These are phyloP conservation scores for Loripinus fragilis DNA, from an alignment of 2,888 invertebrate species.

Conservation along the genomic window DNA sequence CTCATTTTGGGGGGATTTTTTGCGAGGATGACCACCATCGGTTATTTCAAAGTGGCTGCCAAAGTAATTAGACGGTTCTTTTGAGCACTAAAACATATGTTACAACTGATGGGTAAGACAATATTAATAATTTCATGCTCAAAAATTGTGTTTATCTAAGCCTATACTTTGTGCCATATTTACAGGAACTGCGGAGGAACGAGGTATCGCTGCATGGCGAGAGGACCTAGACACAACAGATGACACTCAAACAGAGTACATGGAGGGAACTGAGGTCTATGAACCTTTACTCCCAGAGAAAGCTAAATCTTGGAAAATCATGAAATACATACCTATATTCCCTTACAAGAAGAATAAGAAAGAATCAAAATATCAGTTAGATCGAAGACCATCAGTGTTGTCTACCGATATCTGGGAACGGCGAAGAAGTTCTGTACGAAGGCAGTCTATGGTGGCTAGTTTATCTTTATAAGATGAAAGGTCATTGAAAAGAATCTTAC, in stretches of 20 bases:
- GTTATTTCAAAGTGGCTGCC: no score
- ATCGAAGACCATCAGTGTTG: neutral
- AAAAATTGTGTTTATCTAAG: no score
- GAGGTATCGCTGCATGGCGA: slow-evolving; percentile 35
- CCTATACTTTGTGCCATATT: no score
- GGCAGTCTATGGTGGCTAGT: neutral
- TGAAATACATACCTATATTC: slow-evolving; percentile 19
- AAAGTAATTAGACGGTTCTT: no score
- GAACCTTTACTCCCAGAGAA: slow-evolving; percentile 21
- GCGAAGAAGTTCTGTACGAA: neutral
- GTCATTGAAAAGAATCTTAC: no score
- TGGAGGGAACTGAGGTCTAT: slow-evolving; percentile 51
- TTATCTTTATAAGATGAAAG: neutral
- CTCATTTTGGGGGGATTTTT: no score
- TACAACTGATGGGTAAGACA: no score
- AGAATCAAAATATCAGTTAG: slow-evolving; percentile 2
- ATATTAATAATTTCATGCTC: no score
- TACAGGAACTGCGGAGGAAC: slow-evolving; percentile 46
- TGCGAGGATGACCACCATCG: no score
- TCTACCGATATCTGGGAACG: neutral
- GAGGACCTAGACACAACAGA: slow-evolving; percentile 2
- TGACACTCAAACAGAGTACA: slow-evolving; percentile 22
- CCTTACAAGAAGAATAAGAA: slow-evolving; percentile 8
- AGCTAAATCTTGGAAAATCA: neutral
- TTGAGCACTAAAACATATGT: no score